A percentile compares a stretch with the other conserved stretches of the same genome.
phyloP scores from a whole-genome alignment of 1,140 invertebrate genomes.

The Drosophila neocordata region DNA sequence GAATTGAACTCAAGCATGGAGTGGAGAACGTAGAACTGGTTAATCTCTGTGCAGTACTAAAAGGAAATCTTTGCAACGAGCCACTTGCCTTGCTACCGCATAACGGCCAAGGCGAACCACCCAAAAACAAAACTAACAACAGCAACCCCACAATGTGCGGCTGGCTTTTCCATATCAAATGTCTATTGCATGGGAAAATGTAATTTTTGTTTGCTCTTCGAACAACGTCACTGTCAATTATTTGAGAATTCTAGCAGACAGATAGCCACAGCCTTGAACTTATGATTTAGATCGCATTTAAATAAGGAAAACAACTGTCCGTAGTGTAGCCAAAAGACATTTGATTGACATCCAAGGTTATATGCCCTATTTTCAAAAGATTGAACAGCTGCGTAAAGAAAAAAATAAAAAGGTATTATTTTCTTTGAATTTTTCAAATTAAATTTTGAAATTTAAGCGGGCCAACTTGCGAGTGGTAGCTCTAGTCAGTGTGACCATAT shows the following conservation, averaged over 20 bases:
- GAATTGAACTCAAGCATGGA: conserved; percentile 36
- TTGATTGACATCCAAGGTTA: conserved; percentile 50
- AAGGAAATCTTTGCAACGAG: conserved; percentile 70
- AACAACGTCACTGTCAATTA: conserved; percentile 60
- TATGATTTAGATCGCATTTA: conserved; percentile 54
- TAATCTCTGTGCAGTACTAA: conserved; percentile 45
- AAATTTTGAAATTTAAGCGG: background rate
- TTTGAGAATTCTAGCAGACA: conserved; percentile 19
- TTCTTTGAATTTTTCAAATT: background rate
- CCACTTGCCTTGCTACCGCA: conserved; percentile 62
- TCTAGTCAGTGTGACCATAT: background rate
- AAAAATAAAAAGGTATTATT: background rate
- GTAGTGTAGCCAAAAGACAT: conserved; percentile 47
- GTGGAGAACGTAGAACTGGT: conserved; percentile 40
- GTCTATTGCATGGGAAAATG: conserved; percentile 52
- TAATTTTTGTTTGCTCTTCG: conserved; percentile 57
- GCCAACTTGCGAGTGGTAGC: background rate
- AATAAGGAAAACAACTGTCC: conserved; percentile 38
- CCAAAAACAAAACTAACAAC: conserved; percentile 29
- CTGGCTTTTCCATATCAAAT: conserved; percentile 54
- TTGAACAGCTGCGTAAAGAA: conserved; percentile 32
- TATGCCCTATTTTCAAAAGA: conserved; percentile 39
- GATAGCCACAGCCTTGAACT: conserved; percentile 57
- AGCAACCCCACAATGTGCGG: background rate
- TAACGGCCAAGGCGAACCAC: conserved; percentile 70